phyloP scores from a whole-genome alignment of 1,140 invertebrate genomes.

The Pomacea maculata region DNA sequence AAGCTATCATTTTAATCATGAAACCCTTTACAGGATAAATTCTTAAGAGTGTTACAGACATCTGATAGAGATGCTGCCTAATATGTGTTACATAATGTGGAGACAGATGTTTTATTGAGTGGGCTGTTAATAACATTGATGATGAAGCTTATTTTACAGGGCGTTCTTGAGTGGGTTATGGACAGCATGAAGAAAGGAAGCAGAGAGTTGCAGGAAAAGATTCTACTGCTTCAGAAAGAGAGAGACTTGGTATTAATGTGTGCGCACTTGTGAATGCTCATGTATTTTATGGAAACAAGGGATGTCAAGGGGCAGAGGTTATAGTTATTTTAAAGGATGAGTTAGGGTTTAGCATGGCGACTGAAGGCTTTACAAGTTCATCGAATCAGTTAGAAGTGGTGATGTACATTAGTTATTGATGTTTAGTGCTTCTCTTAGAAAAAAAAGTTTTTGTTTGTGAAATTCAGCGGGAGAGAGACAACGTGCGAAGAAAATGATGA shows the following conservation, averaged over 20 bases:
- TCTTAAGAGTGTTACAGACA: too few species aligned
- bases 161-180: slow-evolving; percentile 61
- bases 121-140: not conserved
- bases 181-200: slow-evolving; percentile 60
- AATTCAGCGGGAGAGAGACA: too few species aligned
- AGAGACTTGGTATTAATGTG: slow-evolving; percentile 51
- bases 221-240: slow-evolving; percentile 58
- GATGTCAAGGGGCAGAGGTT: too few species aligned
- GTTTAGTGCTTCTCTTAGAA: too few species aligned
- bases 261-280: too few species aligned
- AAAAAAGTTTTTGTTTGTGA: too few species aligned
- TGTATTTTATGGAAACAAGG: too few species aligned
- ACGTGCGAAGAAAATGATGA: too few species aligned
- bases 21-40: too few species aligned
- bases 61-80: too few species aligned
- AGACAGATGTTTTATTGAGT: not conserved
- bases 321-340: not conserved
- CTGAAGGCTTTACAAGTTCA: not conserved
- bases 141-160: slow-evolving; percentile 36
- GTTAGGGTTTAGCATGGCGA: not conserved
- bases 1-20: too few species aligned
- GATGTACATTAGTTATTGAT: too few species aligned
- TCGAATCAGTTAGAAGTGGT: not conserved
- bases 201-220: slow-evolving; percentile 54
- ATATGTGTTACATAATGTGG: not conserved